phyloP scores from a whole-genome alignment of 1,140 invertebrate genomes.

The Formica selysi region DNA sequence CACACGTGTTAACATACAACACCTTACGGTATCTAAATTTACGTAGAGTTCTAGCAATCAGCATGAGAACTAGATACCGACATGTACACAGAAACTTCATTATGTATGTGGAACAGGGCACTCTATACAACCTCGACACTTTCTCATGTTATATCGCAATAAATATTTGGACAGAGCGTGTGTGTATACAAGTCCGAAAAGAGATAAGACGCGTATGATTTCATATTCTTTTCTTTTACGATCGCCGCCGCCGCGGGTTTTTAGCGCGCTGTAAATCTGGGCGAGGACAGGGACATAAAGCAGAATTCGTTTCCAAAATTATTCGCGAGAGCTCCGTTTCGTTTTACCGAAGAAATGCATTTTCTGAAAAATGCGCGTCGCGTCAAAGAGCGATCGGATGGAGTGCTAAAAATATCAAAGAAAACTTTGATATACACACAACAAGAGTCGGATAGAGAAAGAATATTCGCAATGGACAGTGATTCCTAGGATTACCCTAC shows the following conservation, averaged over 20 bases:
- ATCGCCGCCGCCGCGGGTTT: neutral
- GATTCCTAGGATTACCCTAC: neutral
- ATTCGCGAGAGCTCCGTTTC: constrained; percentile 10
- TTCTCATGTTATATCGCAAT: constrained; percentile 39
- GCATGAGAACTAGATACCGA: constrained; percentile 43
- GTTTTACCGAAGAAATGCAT: neutral
- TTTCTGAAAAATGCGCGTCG: neutral
- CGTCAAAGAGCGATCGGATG: too few relatives aligned
- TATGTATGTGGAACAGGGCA: constrained; percentile 43
- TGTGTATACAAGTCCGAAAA: constrained; percentile 43
- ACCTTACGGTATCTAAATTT: constrained; percentile 48
- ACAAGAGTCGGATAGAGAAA: too few relatives aligned
- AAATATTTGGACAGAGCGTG: constrained; percentile 50
- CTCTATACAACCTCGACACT: constrained; percentile 29
- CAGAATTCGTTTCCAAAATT: constrained; percentile 35
- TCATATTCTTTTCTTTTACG: constrained; percentile 18
- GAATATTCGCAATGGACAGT: too few relatives aligned
- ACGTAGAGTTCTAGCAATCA: constrained; percentile 41
- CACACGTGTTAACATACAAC: constrained; percentile 24
- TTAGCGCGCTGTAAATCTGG: constrained; percentile 41
- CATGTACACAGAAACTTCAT: constrained; percentile 57
- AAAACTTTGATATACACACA: neutral
- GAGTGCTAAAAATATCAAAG: neutral
- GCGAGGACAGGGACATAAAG: constrained; percentile 26
- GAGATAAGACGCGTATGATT: constrained; percentile 43